Conservation (phyloP, 2,113 vertebrate species). For the Stigmatopora nigra region DNA sequence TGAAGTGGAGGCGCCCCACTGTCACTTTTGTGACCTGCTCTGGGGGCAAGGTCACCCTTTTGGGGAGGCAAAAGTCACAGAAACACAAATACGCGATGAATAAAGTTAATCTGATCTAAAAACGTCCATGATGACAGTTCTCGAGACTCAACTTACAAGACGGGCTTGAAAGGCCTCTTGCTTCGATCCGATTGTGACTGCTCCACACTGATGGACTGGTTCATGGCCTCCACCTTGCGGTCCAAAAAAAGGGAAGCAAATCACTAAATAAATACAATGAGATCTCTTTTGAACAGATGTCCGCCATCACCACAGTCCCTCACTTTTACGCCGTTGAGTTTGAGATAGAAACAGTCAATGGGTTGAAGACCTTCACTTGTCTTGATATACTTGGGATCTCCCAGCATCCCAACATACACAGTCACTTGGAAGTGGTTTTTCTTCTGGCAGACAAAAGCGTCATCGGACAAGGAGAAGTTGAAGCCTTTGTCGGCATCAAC, state of each 20-base stretch:
- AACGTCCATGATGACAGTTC: neutral
- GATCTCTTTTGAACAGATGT: neutral
- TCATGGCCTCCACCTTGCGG: slow-evolving; percentile 87
- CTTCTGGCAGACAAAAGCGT: slow-evolving; percentile 97
- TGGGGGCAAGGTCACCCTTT: slow-evolving; percentile 84
- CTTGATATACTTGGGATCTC: slow-evolving; percentile 94
- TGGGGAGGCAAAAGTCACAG: slow-evolving; percentile 10
- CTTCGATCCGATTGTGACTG: slow-evolving; percentile 97
- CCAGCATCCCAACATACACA: slow-evolving; percentile 92
- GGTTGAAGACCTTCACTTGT: slow-evolving; percentile 90
- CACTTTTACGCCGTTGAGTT: slow-evolving; percentile 95
- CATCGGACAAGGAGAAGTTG: slow-evolving; percentile 95
- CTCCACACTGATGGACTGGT: slow-evolving; percentile 96
- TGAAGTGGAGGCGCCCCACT: slow-evolving; percentile 93
- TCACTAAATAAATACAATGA: neutral
- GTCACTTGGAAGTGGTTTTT: slow-evolving; percentile 99
- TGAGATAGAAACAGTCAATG: slow-evolving; percentile 95
- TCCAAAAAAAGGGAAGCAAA: slow-evolving; percentile 4
- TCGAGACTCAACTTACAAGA: slow-evolving; percentile 78
- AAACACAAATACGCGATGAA: too few species aligned
- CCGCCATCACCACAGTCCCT: neutral
- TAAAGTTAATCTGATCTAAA: too few species aligned
- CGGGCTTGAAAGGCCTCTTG: slow-evolving; percentile 96
- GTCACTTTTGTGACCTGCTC: slow-evolving; percentile 99
- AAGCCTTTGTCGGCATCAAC: slow-evolving; percentile 98